Evolutionary conservation across 2,888 invertebrate species (phyloP), one percentile per base, ranked within the genome.

Genomic region (Diarsia dahlii): DNA sequence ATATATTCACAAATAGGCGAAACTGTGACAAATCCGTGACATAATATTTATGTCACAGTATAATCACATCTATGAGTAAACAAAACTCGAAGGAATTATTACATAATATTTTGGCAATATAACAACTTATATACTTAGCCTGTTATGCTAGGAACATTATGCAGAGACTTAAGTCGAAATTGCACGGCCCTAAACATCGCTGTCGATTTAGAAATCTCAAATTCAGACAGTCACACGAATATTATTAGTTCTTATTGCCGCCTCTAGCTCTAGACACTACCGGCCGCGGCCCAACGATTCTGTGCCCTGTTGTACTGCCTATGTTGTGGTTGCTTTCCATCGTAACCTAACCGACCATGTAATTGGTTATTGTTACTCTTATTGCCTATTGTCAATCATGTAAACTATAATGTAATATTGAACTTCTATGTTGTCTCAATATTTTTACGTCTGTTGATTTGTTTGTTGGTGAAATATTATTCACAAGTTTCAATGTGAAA

Each of bases 371-470:
- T 13, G 58, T 39, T 8, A 39, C 5, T 39, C 15, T 23, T 56
- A 58, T 58, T 34, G 58, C 18, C 58, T 48, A 71, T 34, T 64
- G 48, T 50, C 23, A 15, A 50, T 62, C 52, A 52, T 46, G 34
- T 54, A 9, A 68, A 10, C 50, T 15, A 20, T 28, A 46, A 23
- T 13, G n/a, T 45, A 6, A 39, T 23, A n/a, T 15, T 28, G 1
- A 54, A 80, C 58, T 79, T 69, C 74, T 74, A 80, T 54, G 54
- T 20, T n/a, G n/a, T 46, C 10, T 15, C 2, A 56, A 73, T 15
- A 48, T 23, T 15, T 39, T 34, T 34, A 6, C 2, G 34, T 23
- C 12, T 63, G 13, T 78, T 54, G 4, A 28, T 79, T 52, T 39
- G 63, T 73, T 80, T 64, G 46, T 68, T 45, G 45, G 20, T 6